Evolutionary conservation across 1,140 invertebrate genomes (phyloP).

Genomic region (Lordiphosa clarofinis): DNA sequence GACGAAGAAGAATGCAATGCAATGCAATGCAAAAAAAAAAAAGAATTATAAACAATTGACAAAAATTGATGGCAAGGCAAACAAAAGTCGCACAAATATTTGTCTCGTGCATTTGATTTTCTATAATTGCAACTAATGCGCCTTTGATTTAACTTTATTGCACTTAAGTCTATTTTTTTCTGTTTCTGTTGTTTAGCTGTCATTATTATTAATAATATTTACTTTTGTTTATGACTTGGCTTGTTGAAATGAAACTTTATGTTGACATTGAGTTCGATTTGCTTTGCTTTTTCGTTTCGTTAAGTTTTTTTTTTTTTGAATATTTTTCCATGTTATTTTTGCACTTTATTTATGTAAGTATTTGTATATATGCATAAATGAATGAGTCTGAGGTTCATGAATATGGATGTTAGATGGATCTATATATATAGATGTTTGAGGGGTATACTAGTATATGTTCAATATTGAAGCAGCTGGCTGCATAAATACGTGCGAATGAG

Average conservation of each 20-base stretch:
- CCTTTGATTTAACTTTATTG: slow-evolving; percentile 52
- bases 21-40: slow-evolving; percentile 8
- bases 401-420: slow-evolving; percentile 36
- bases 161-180: slow-evolving; percentile 14
- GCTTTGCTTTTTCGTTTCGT: slow-evolving; percentile 34
- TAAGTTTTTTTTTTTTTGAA: slow-evolving; percentile 16
- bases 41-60: slow-evolving; percentile 53
- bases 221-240: slow-evolving; percentile 27
- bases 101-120: slow-evolving; percentile 65
- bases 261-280: slow-evolving; percentile 8
- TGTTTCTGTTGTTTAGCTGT: slow-evolving; percentile 20
- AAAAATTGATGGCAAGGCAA: slow-evolving; percentile 74
- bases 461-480: slow-evolving; percentile 17
- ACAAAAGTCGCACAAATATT: slow-evolving; percentile 71
- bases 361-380: slow-evolving; percentile 37
- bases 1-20: slow-evolving; percentile 19
- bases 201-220: slow-evolving; percentile 53
- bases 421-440: slow-evolving; percentile 27
- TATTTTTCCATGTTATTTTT: slow-evolving; percentile 33
- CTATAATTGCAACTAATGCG: slow-evolving; percentile 70
- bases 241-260: slow-evolving; percentile 20
- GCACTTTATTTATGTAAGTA: slow-evolving; percentile 33
- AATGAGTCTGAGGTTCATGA: slow-evolving; percentile 47
- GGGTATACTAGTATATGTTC: slow-evolving; percentile 24
- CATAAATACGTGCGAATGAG: slow-evolving; percentile 33